These are phyloP conservation scores for Bursaphelenchus okinawaensis DNA, from an alignment of 2,888 invertebrate species.

Conservation along the genomic window DNA sequence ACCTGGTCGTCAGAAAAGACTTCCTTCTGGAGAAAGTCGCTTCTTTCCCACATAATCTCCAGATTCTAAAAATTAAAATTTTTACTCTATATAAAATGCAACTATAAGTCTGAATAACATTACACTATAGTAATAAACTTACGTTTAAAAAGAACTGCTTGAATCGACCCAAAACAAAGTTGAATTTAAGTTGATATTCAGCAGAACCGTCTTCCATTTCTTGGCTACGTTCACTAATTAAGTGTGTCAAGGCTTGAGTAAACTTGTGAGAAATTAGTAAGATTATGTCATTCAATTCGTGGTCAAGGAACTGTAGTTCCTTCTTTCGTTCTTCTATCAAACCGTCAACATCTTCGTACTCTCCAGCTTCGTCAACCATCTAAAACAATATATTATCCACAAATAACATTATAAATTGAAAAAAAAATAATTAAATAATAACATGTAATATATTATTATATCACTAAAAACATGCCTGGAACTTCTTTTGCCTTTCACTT, in stretches of 20 bases:
- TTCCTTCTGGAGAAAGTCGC: slow-evolving; percentile 84
- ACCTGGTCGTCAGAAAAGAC: slow-evolving; percentile 87
- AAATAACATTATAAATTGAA: no score
- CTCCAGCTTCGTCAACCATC: slow-evolving; percentile 4
- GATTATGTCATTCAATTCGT: not conserved
- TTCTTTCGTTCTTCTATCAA: not conserved
- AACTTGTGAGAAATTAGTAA: slow-evolving; percentile 68
- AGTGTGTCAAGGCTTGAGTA: slow-evolving; percentile 89
- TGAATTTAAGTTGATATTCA: slow-evolving; percentile 62
- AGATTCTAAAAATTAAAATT: slow-evolving; percentile 72
- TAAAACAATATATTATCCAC: slow-evolving; percentile 1
- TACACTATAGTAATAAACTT: slow-evolving; percentile 47
- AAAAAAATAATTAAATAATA: no score
- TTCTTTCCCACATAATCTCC: slow-evolving; percentile 93
- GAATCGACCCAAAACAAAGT: slow-evolving; percentile 87
- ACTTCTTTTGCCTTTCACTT: not conserved
- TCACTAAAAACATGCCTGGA: not conserved
- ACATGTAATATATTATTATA: no score
- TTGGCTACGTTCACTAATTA: not conserved
- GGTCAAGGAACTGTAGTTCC: not conserved
- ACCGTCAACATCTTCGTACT: slow-evolving; percentile 5
- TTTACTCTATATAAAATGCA: not conserved
- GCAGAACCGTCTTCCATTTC: slow-evolving; percentile 29
- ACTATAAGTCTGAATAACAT: not conserved
- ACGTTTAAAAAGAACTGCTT: slow-evolving; percentile 90